phyloP scores from a whole-genome alignment of 92 coral and sea anemone species.

The Parazoanthus swiftii region DNA sequence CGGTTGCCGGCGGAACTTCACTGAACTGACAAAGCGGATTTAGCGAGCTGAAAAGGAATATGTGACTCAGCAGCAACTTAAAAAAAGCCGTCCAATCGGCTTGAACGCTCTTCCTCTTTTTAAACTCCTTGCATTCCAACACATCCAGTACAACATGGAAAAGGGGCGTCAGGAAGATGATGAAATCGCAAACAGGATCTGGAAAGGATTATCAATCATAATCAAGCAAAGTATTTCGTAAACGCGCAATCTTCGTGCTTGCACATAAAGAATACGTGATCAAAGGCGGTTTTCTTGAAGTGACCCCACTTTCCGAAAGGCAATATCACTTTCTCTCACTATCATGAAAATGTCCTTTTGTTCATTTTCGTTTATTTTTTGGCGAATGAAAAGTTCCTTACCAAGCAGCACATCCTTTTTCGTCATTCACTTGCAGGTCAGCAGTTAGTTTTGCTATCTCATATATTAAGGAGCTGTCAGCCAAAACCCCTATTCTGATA shows the following conservation, averaged over 20 bases:
- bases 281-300: neutral
- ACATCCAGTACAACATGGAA: neutral
- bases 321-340: neutral
- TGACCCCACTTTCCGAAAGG: neutral
- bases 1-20: neutral
- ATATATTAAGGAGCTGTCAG: no score
- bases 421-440: neutral
- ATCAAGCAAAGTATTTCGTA: no score
- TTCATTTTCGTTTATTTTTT: no score
- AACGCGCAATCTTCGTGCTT: neutral
- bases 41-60: neutral
- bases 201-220: neutral
- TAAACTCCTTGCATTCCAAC: neutral
- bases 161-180: neutral
- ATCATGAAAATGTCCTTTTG: neutral
- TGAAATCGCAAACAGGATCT: neutral
- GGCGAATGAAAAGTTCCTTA: neutral
- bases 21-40: neutral
- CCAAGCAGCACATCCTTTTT: neutral
- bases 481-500: neutral
- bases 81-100: neutral
- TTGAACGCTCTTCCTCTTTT: neutral
- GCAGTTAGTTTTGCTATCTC: neutral
- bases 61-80: neutral
- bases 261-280: neutral